These are phyloP conservation scores for Archaeoteleia sp. DNA, from an alignment of 2,888 invertebrate genomes.

Conservation along the genomic window DNA sequence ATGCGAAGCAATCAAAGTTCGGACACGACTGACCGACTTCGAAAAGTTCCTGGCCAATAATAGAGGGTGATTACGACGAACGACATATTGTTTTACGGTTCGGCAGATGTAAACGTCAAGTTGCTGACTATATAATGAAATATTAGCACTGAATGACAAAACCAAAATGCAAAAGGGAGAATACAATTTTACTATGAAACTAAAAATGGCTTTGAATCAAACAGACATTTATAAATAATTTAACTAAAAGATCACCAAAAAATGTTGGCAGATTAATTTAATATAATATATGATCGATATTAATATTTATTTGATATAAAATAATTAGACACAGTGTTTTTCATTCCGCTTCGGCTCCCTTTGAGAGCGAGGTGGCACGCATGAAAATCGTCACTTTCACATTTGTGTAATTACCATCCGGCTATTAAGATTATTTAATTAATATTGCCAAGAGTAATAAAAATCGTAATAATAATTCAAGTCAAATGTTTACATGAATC, in stretches of 20 bases:
- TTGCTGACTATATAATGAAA: slow-evolving; percentile 44
- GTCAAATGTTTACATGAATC: too few species aligned
- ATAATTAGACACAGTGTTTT: slow-evolving; percentile 55
- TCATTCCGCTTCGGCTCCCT: slow-evolving; percentile 57
- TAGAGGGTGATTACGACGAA: slow-evolving; percentile 57
- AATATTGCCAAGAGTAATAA: slow-evolving; percentile 3
- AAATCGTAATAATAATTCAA: background rate
- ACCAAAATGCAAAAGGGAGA: slow-evolving; percentile 23
- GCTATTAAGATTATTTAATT: slow-evolving; percentile 45
- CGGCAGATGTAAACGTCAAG: slow-evolving; percentile 48
- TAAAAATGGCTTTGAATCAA: too few species aligned
- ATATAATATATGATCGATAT: too few species aligned
- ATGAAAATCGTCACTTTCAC: slow-evolving; percentile 57
- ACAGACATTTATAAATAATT: too few species aligned
- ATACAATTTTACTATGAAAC: too few species aligned
- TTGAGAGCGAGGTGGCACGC: slow-evolving; percentile 44
- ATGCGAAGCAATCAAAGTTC: slow-evolving; percentile 51
- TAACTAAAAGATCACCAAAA: too few species aligned
- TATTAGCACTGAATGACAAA: slow-evolving; percentile 48
- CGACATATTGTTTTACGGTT: slow-evolving; percentile 52
- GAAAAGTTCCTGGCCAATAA: slow-evolving; percentile 60
- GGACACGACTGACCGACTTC: slow-evolving; percentile 59
- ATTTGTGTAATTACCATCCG: slow-evolving; percentile 54
- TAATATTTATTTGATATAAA: too few species aligned
- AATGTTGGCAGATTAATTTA: too few species aligned